Conservation (phyloP, 2,888 invertebrate genomes). For the Callyntrura guangdongensis region DNA sequence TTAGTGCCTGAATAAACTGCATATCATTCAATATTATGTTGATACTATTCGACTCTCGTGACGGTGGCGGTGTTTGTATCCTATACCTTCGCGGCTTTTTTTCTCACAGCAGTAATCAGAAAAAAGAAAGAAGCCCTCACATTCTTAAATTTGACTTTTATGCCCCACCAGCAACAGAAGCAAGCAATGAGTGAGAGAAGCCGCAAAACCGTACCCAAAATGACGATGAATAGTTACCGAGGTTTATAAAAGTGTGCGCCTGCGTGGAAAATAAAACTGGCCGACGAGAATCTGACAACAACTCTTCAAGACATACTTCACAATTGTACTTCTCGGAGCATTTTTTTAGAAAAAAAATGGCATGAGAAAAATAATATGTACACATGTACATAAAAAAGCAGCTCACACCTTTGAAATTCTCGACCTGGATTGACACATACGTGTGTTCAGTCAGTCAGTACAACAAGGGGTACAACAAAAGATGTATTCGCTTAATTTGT, state of each 20-base stretch:
- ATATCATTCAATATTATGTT: constrained; percentile 52
- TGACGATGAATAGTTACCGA: no score
- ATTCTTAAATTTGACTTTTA: constrained; percentile 10
- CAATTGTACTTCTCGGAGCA: constrained; percentile 10
- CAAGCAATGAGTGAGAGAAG: neutral
- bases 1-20: constrained; percentile 9
- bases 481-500: constrained; percentile 68
- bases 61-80: constrained; percentile 25
- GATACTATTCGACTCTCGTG: constrained; percentile 32
- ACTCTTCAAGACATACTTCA: constrained; percentile 30
- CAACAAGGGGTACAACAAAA: neutral
- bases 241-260: no score
- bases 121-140: constrained; percentile 18
- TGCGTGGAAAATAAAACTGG: constrained; percentile 26
- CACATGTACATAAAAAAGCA: neutral
- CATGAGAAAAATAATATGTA: neutral
- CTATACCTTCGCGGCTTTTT: constrained; percentile 25
- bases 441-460: constrained; percentile 56
- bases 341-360: constrained; percentile 28
- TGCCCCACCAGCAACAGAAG: neutral
- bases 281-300: constrained; percentile 32
- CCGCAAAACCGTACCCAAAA: no score
- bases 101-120: constrained; percentile 3
- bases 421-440: constrained; percentile 77
- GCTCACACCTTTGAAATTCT: constrained; percentile 71